phyloP scores from a whole-genome alignment of 2,888 invertebrate genomes.

The Biston stratarius region DNA sequence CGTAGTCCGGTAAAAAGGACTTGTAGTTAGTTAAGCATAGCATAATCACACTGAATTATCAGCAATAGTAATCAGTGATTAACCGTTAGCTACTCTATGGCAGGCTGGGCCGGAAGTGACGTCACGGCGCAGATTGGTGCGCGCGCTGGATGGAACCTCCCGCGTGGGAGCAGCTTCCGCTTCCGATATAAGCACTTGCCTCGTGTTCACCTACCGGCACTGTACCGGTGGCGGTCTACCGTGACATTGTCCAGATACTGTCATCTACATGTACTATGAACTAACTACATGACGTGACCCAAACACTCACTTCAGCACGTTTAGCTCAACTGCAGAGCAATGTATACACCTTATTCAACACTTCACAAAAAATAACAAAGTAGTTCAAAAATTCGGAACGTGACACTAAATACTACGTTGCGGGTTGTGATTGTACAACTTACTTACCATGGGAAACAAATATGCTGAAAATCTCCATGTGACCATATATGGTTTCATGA shows the following conservation, averaged over 20 bases:
- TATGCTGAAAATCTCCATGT: too few relatives aligned
- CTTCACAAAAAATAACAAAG: too few relatives aligned
- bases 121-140: slow-evolving; percentile 57
- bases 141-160: slow-evolving; percentile 52
- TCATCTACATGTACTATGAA: background rate
- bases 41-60: slow-evolving; percentile 40
- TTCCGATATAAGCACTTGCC: slow-evolving; percentile 74
- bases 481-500: too few relatives aligned
- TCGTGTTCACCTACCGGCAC: slow-evolving; percentile 51
- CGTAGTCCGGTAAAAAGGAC: background rate
- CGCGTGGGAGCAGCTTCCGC: slow-evolving; percentile 79
- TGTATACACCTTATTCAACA: too few relatives aligned
- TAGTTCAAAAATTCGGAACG: too few relatives aligned
- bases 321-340: too few relatives aligned
- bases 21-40: background rate
- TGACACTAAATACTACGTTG: too few relatives aligned
- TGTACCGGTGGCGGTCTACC: slow-evolving; percentile 31
- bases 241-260: slow-evolving; percentile 21
- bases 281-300: too few relatives aligned
- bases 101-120: slow-evolving; percentile 69
- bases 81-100: slow-evolving; percentile 57
- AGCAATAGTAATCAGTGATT: slow-evolving; percentile 50
- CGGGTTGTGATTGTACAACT: too few relatives aligned
- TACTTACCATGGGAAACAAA: too few relatives aligned
- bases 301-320: too few relatives aligned